Evolutionary conservation across 2,113 vertebrate genomes (phyloP).

Genomic region (Crotalus tigris): DNA sequence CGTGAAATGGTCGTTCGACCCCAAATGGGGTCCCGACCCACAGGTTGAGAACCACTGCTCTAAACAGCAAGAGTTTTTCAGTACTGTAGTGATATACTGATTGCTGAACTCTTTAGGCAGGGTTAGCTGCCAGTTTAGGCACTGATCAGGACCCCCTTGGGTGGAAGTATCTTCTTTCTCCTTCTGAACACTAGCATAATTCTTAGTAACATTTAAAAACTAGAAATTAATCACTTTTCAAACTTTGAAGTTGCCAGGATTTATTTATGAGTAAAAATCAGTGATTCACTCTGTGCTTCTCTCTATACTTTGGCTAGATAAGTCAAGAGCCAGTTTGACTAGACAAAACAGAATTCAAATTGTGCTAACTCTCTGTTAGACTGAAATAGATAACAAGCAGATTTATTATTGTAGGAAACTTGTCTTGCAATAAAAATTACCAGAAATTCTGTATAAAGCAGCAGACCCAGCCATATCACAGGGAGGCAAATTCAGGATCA

Average conservation of each 20-base stretch:
- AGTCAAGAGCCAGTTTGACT: not conserved
- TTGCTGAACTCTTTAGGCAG: not conserved
- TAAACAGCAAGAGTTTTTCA: not conserved
- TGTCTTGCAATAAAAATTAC: not conserved
- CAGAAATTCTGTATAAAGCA: not conserved
- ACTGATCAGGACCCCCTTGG: not conserved
- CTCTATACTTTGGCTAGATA: not conserved
- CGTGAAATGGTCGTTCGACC: no score
- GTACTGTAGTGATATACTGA: not conserved
- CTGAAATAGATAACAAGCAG: not conserved
- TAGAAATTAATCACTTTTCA: not conserved
- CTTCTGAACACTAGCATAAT: not conserved
- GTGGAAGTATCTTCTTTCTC: not conserved
- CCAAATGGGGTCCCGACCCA: no score
- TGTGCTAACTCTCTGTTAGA: not conserved
- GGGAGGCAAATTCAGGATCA: not conserved
- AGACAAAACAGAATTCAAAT: not conserved
- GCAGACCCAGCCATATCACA: not conserved
- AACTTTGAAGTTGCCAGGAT: not conserved
- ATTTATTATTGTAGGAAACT: not conserved
- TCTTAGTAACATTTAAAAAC: not conserved
- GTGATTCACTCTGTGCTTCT: not conserved
- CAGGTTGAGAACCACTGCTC: no score
- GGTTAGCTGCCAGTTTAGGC: not conserved
- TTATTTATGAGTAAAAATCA: not conserved